phyloP scores from a whole-genome alignment of 2,888 invertebrate genomes.

The Tipula confusa region DNA sequence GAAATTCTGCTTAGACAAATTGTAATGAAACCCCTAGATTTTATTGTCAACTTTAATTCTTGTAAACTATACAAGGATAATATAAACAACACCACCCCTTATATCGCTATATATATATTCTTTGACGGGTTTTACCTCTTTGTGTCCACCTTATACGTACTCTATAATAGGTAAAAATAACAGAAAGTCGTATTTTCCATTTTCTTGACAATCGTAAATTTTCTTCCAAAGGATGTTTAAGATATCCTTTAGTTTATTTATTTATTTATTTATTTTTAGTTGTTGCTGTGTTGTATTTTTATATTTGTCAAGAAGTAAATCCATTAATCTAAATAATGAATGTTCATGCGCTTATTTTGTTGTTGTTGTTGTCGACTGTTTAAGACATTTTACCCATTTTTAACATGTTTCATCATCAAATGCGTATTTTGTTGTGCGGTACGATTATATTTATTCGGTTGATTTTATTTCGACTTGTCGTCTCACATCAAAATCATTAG shows the following conservation, averaged over 20 bases:
- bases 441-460: background rate
- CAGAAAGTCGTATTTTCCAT: background rate
- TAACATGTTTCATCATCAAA: background rate
- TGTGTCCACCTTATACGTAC: background rate
- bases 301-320: slow-evolving; percentile 12
- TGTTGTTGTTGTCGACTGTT: background rate
- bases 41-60: background rate
- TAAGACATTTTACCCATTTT: background rate
- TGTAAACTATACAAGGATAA: background rate
- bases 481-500: background rate
- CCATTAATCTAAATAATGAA: slow-evolving; percentile 25
- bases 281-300: background rate
- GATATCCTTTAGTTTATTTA: background rate
- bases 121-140: background rate
- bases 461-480: background rate
- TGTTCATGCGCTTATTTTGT: background rate
- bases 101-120: background rate
- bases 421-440: background rate
- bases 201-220: slow-evolving; percentile 3
- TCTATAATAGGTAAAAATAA: background rate
- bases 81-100: background rate
- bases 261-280: background rate
- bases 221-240: background rate
- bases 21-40: background rate
- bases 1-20: background rate